Base-by-base conservation (phyloP, 2,113 vertebrate species). In the Grantiella picta region DNA sequence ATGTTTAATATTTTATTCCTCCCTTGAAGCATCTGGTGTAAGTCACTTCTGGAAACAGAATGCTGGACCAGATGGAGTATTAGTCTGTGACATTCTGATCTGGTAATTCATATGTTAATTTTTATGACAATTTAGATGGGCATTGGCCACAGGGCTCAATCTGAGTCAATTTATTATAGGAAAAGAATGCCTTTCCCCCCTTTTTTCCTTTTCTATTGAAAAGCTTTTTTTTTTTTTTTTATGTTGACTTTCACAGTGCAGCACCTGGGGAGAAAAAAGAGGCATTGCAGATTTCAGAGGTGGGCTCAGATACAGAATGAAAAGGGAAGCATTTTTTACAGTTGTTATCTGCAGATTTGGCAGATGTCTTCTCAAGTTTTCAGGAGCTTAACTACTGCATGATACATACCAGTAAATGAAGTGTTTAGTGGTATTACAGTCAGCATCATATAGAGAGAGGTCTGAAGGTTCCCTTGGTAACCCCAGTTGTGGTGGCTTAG, bases 1-100 rank as follows among this genome's bases (percentile, higher is more conserved):
- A 93, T 75, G 31, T 54, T 94, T 92, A 68, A 64, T 94, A 86
- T 89, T 94, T 94, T 89, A 95, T 94, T 96, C 24, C 44, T 95
- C 38, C 65, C 84, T 85, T 89, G 80, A 90, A 95, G 64, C 82
- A 92, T 79, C 84, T 96, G 82, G 80, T 79, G 11, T 63, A 92
- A 96, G 81, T 83, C 90, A 94, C 85, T 94, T 64, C 86, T 90
- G 65, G 57, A 94, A 95, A 84, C 57, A 79, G 80, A 93, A 86
- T 2, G 1, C 45, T 86, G 84, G 86, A 82, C 90, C 92, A 96
- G 88, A 94, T 83, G 85, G 84, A 90, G 15, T 53, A 91, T 89
- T 91, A 89, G 27, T 59, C 45, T 78, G 47, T 75, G 84, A 72
- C 75, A 95, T 84, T 92, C 68, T 75, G 85, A 95, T 94, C 66